Conservation (phyloP, 92 coral and sea anemone species). For the Parazoanthus atlanticus region DNA sequence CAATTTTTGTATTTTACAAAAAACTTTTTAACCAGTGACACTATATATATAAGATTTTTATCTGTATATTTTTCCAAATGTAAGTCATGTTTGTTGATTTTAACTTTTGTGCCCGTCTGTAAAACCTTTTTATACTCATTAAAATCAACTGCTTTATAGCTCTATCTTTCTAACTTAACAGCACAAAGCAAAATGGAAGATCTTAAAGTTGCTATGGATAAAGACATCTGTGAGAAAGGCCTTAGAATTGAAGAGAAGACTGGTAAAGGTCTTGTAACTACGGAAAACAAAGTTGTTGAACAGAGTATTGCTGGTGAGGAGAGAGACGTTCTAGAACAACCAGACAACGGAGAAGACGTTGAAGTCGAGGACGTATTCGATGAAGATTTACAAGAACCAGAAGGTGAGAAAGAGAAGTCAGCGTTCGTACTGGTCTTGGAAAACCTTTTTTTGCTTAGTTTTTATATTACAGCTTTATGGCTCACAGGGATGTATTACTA, state of each 20-base stretch:
- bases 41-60: too few species aligned
- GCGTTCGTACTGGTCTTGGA: not conserved
- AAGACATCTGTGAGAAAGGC: conserved; percentile 1
- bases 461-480: too few species aligned
- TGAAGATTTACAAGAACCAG: conserved; percentile 49
- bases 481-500: too few species aligned
- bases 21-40: too few species aligned
- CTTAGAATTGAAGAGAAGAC: not conserved
- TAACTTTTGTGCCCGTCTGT: not conserved
- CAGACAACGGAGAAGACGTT: conserved; percentile 48
- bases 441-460: too few species aligned
- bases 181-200: conserved; percentile 28
- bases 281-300: conserved; percentile 25
- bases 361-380: conserved; percentile 60
- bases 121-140: too few species aligned
- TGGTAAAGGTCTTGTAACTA: not conserved
- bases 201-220: conserved; percentile 33
- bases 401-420: conserved; percentile 42
- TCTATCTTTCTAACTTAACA: not conserved
- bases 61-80: too few species aligned
- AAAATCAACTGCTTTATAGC: not conserved
- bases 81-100: not conserved
- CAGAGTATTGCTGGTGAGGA: not conserved
- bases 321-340: conserved; percentile 27
- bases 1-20: too few species aligned